Evolutionary conservation across 1,140 invertebrate genomes (phyloP).

Genomic region (Zaprionus davidi): DNA sequence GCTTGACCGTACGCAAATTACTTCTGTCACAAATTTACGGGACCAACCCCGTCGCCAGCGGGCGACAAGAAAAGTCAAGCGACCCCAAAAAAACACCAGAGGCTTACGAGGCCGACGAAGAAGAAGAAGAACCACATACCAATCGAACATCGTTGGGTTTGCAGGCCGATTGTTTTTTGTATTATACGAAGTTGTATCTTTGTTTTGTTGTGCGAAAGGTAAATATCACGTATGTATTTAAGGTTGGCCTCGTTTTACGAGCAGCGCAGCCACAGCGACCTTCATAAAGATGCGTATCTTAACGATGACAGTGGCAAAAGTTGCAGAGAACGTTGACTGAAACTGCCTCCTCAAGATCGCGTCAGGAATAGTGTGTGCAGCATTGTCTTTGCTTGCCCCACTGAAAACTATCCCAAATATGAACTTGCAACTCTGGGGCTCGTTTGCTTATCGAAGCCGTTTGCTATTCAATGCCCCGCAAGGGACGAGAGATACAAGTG

Average conservation of each 20-base stretch:
- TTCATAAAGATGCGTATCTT: conserved; percentile 82
- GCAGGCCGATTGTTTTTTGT: conserved; percentile 11
- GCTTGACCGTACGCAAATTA: conserved; percentile 82
- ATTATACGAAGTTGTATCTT: neutral
- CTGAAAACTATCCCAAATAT: conserved; percentile 54
- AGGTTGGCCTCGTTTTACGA: conserved; percentile 61
- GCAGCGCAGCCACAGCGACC: conserved; percentile 44
- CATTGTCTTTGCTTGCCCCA: conserved; percentile 74
- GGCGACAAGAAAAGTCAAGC: conserved; percentile 71
- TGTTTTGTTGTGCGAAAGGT: conserved; percentile 28
- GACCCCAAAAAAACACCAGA: conserved; percentile 63
- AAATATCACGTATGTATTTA: conserved; percentile 43
- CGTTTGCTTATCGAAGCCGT: conserved; percentile 71
- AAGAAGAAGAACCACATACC: conserved; percentile 16
- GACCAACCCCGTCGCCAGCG: too few species aligned
- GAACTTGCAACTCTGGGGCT: conserved; percentile 17
- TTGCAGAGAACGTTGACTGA: conserved; percentile 34
- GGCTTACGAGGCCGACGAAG: conserved; percentile 74
- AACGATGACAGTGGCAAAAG: conserved; percentile 80
- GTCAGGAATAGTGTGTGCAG: conserved; percentile 21
- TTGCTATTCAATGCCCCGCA: conserved; percentile 48
- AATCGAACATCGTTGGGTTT: conserved; percentile 7
- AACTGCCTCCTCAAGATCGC: conserved; percentile 50
- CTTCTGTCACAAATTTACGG: conserved; percentile 79
- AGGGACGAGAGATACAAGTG: conserved; percentile 65